phyloP scores from a whole-genome alignment of 1,140 invertebrate species.

The Xylocopa sonorina region DNA sequence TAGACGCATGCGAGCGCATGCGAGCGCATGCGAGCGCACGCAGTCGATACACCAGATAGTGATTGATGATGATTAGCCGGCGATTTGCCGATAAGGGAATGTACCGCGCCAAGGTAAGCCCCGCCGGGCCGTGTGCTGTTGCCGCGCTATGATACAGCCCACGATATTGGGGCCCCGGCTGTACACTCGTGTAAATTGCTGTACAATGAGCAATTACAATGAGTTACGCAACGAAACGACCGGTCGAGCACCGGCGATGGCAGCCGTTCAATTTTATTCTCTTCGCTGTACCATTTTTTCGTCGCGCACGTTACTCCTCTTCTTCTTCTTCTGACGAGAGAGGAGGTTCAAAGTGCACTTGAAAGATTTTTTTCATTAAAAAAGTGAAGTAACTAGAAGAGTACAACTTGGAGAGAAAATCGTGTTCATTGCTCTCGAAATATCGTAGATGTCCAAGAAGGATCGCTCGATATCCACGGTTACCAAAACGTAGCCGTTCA shows the following conservation, averaged over 20 bases:
- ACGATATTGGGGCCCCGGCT: constrained; percentile 69
- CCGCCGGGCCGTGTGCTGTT: constrained; percentile 57
- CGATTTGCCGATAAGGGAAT: constrained; percentile 80
- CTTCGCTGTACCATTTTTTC: not conserved
- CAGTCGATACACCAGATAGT: constrained; percentile 68
- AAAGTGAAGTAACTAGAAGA: no score
- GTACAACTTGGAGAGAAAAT: no score
- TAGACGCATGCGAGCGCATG: not conserved
- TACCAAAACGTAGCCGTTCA: no score
- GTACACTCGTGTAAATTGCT: constrained; percentile 76
- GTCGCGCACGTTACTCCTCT: not conserved
- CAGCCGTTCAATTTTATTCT: not conserved
- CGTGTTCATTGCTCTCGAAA: no score
- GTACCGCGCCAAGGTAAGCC: constrained; percentile 58
- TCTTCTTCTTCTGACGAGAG: not conserved
- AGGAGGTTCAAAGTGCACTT: no score
- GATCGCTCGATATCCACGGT: no score
- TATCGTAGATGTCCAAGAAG: no score
- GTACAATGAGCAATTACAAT: constrained; percentile 71
- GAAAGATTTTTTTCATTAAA: no score
- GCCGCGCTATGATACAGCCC: constrained; percentile 69
- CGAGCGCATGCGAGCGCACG: constrained; percentile 39
- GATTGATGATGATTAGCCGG: constrained; percentile 81
- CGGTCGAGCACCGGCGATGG: not conserved
- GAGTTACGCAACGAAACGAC: constrained; percentile 35